These are phyloP conservation scores for Prosopocoilus inquinatus DNA, from an alignment of 2,888 invertebrate genomes.

Conservation along the genomic window DNA sequence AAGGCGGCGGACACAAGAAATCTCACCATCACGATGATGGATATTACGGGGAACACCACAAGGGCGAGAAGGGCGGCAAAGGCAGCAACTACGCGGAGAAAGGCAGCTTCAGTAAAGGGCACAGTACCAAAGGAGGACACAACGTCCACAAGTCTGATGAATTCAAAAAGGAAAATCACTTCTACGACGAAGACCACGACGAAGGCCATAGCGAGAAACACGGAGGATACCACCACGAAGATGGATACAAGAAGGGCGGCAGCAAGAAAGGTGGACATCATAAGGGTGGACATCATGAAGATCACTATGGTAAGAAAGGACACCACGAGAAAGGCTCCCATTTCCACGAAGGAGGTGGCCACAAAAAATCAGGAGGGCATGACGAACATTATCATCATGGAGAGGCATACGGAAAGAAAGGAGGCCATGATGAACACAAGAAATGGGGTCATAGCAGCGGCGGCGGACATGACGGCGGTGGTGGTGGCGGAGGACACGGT, in stretches of 20 bases:
- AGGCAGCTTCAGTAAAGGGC: slow-evolving; percentile 79
- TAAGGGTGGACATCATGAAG: slow-evolving; percentile 72
- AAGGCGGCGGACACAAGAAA: slow-evolving; percentile 62
- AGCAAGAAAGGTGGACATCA: slow-evolving; percentile 80
- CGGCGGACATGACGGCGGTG: slow-evolving; percentile 4
- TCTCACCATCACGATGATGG: slow-evolving; percentile 62
- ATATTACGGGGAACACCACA: slow-evolving; percentile 65
- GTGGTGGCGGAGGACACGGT: slow-evolving; percentile 11
- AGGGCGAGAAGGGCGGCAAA: slow-evolving; percentile 67
- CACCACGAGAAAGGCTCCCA: slow-evolving; percentile 78
- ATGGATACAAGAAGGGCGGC: slow-evolving; percentile 79
- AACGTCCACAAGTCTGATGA: slow-evolving; percentile 83
- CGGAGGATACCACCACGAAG: slow-evolving; percentile 75
- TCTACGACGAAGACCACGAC: slow-evolving; percentile 83
- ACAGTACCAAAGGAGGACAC: slow-evolving; percentile 83
- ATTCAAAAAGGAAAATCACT: slow-evolving; percentile 82
- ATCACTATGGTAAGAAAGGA: slow-evolving; percentile 78
- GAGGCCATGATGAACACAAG: slow-evolving; percentile 76
- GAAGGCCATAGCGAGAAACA: slow-evolving; percentile 80
- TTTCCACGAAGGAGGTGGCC: slow-evolving; percentile 75
- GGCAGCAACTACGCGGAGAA: slow-evolving; percentile 67
- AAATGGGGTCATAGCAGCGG: slow-evolving; percentile 62
- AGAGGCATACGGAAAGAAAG: slow-evolving; percentile 74
- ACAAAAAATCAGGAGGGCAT: slow-evolving; percentile 75
- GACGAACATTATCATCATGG: slow-evolving; percentile 74